A percentile compares a stretch with the other conserved stretches of the same genome.
phyloP scores from a whole-genome alignment of 2,113 vertebrate species.

The Ptyas mucosa region DNA sequence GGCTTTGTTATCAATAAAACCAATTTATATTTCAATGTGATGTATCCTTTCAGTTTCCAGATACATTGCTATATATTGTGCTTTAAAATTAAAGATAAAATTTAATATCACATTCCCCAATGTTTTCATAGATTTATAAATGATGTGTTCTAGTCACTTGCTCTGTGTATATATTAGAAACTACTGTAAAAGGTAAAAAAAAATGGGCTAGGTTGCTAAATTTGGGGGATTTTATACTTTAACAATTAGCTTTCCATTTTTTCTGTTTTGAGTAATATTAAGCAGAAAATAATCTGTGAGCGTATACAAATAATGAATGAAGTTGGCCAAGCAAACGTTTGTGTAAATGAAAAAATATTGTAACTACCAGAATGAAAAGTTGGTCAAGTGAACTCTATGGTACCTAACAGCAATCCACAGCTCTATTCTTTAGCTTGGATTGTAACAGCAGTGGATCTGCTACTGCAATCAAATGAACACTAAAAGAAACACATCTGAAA shows the following conservation, averaged over 20 bases:
- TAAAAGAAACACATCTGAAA: slow-evolving; percentile 41
- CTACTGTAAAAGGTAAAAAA: background rate
- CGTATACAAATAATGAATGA: slow-evolving; percentile 58
- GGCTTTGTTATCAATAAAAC: background rate
- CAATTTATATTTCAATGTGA: background rate
- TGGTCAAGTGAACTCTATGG: slow-evolving; percentile 62
- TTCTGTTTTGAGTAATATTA: slow-evolving; percentile 49
- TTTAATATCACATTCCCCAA: slow-evolving; percentile 13
- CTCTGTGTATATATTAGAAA: background rate
- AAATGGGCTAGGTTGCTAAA: background rate
- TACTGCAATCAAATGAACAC: slow-evolving; percentile 52
- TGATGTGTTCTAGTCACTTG: background rate
- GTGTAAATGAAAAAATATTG: slow-evolving; percentile 45
- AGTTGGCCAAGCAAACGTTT: slow-evolving; percentile 60
- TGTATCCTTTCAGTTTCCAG: background rate
- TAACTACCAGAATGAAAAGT: slow-evolving; percentile 40
- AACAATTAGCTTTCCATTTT: slow-evolving; percentile 28
- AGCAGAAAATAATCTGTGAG: slow-evolving; percentile 52
- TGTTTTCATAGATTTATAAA: background rate
- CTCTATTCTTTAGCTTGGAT: slow-evolving; percentile 44
- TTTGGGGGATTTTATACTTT: slow-evolving; percentile 13
- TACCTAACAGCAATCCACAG: slow-evolving; percentile 44
- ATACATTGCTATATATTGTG: background rate
- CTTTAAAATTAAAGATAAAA: background rate
- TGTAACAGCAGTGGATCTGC: slow-evolving; percentile 51